Base-by-base conservation (phyloP, 2,888 invertebrate genomes). In the Calameuta pallipes region DNA sequence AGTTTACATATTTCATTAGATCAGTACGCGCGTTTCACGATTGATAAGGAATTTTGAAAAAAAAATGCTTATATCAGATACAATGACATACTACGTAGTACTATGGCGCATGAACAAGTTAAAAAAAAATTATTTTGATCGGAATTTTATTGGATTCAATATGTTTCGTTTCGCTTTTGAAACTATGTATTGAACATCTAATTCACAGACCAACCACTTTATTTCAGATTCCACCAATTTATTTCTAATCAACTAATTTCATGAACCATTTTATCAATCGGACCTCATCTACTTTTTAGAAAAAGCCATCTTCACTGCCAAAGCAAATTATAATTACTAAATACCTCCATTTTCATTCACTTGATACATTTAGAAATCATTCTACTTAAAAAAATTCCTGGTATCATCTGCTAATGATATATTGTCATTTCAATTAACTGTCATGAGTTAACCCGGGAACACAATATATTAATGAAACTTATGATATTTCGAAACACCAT, bases 1-100 rank as follows among this genome's bases (percentile, higher is more conserved):
- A 87, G 81, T 82, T 74, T 34, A 71, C 69, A 68, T n/a, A 4
- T 34, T 31, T 15, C n/a, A 31, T 31, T 13, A 71, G 71, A 31
- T 71, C 15, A 71, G 31, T 31, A 56, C 2, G 23, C 9, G 9
- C 23, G 9, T 23, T 56, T 9, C 23, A 23, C 9, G 23, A 56
- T 23, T 23, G 56, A 23, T 9, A 56, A 56, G 56, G 23, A 23
- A 56, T 56, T 56, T 56, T 37, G 6, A 9, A 23, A 23, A 56
- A 56, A 23, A 15, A 0, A 9, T 56, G 56, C 56, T 56, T 0
- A 23, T 56, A 23, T 56, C 56, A 23, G 1, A 56, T 56, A 56
- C 23, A 56, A 23, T 23, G 9, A 56, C 9, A 23, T 56, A 2
- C 9, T 23, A 56, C 23, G 4, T 41, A 56, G 56, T 23, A 23